Conservation (phyloP, 2,113 vertebrate species). For the Hydropotes inermis region DNA sequence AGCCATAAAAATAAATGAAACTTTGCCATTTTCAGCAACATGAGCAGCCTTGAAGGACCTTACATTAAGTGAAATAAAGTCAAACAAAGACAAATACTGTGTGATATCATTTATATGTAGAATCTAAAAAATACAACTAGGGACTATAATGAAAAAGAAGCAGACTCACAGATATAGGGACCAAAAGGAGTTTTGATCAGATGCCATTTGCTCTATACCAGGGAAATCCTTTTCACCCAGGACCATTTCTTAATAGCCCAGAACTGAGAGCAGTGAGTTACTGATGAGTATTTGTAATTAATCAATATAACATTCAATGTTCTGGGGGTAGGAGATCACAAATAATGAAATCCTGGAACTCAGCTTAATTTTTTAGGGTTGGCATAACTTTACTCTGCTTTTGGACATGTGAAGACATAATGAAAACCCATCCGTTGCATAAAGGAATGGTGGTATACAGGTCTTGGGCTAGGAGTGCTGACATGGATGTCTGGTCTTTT, state of each 20-base stretch:
- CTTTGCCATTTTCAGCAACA: neutral
- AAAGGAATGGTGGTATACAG: accelerated
- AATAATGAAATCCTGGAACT: neutral
- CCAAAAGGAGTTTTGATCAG: neutral
- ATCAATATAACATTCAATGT: neutral
- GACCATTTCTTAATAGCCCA: neutral
- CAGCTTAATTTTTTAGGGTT: neutral
- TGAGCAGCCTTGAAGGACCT: neutral
- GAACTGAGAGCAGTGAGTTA: neutral
- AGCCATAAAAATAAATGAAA: neutral
- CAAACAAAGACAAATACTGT: neutral
- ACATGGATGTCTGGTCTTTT: neutral
- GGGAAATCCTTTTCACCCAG: neutral
- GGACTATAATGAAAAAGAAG: neutral
- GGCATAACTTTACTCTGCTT: no score
- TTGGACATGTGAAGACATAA: neutral
- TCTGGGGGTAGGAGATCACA: neutral
- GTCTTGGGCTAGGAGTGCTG: neutral
- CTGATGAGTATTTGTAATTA: neutral
- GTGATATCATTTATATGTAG: neutral
- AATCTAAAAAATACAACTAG: neutral
- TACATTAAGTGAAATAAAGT: neutral
- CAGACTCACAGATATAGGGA: neutral
- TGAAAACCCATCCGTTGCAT: neutral
- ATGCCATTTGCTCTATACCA: neutral